These are phyloP conservation scores for Planococcus citri DNA, from an alignment of 1,140 invertebrate species.

Conservation along the genomic window DNA sequence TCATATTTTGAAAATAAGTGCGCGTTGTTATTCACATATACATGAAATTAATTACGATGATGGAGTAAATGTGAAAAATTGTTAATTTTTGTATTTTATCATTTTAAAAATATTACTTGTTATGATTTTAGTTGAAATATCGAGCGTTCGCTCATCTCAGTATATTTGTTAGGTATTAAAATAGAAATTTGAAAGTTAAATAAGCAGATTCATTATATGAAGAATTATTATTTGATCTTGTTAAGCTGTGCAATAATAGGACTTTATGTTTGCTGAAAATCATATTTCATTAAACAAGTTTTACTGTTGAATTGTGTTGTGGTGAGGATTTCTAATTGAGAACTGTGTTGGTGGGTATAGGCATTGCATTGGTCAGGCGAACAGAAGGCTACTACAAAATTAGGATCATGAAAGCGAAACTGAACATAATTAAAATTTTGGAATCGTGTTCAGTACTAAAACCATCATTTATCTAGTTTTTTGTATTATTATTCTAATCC, in stretches of 20 bases:
- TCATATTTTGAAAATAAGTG: background rate
- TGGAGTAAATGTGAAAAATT: background rate
- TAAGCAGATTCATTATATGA: background rate
- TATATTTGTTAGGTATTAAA: background rate
- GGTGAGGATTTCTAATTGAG: no score
- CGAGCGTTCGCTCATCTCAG: background rate
- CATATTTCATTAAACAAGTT: conserved; percentile 6
- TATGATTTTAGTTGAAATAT: background rate
- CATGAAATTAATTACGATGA: no score
- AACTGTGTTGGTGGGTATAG: no score
- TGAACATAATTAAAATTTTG: no score
- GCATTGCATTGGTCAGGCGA: no score
- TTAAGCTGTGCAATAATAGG: background rate
- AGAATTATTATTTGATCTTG: background rate
- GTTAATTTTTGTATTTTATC: background rate
- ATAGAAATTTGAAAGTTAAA: background rate
- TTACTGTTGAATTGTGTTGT: background rate
- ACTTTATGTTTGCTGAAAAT: background rate
- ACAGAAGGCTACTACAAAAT: no score
- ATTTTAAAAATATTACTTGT: background rate
- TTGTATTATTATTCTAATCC: no score
- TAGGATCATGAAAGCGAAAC: no score
- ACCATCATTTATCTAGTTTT: no score
- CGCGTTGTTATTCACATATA: background rate
- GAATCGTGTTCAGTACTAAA: no score